Evolutionary conservation across 1,140 invertebrate genomes (phyloP).

Genomic region (Antheraea mylitta): DNA sequence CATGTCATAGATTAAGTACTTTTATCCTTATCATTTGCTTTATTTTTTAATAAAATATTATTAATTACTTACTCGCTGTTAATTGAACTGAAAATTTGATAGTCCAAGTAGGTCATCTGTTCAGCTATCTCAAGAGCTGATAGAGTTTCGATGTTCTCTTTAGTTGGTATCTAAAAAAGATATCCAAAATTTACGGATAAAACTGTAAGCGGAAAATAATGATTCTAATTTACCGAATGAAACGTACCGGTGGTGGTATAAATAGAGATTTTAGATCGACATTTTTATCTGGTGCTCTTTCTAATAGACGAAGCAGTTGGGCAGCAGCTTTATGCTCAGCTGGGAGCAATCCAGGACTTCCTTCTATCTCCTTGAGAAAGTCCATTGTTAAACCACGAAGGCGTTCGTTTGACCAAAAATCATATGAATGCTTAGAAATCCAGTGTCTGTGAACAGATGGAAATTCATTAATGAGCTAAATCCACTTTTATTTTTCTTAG

Average conservation of each 20-base stretch:
- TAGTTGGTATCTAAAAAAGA: conserved; percentile 83
- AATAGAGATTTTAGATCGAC: conserved; percentile 87
- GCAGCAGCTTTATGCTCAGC: conserved; percentile 94
- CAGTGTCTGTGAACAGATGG: conserved; percentile 75
- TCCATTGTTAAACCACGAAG: conserved; percentile 90
- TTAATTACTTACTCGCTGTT: conserved; percentile 92
- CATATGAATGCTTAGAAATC: conserved; percentile 86
- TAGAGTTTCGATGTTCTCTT: conserved; percentile 91
- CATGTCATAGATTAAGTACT: no score
- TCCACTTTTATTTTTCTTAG: no score
- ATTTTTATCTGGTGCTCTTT: conserved; percentile 80
- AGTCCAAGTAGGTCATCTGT: conserved; percentile 96
- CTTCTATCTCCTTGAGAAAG: conserved; percentile 93
- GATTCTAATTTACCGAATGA: neutral
- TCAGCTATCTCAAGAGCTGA: conserved; percentile 96
- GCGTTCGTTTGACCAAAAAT: conserved; percentile 90
- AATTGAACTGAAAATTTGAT: conserved; percentile 95
- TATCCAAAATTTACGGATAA: neutral
- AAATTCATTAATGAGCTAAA: conserved; percentile 1
- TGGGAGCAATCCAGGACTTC: conserved; percentile 91
- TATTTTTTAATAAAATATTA: no score
- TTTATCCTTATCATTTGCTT: no score
- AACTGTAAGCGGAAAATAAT: neutral
- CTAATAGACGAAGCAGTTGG: conserved; percentile 89
- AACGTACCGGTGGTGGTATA: conserved; percentile 84